Percentiles rank a stretch among this genome's conserved stretches.
phyloP scores from a whole-genome alignment of 2,888 invertebrate species.

The Lasioglossum leucozonium region DNA sequence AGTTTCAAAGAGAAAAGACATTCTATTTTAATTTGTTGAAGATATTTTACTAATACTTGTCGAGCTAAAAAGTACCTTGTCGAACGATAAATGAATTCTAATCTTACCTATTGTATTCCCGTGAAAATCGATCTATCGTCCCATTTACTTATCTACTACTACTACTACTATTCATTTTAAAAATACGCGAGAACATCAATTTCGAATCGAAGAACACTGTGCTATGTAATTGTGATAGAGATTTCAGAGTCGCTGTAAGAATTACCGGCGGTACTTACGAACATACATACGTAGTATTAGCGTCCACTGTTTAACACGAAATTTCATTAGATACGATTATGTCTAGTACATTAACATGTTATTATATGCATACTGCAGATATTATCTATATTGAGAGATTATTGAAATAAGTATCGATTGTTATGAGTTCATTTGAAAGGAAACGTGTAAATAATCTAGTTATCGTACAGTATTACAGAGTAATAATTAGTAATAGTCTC shows the following conservation, averaged over 20 bases:
- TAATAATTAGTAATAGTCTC: slow-evolving; percentile 80
- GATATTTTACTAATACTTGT: slow-evolving; percentile 76
- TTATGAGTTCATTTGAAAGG: slow-evolving; percentile 75
- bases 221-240: slow-evolving; percentile 78
- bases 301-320: slow-evolving; percentile 48
- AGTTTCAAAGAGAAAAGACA: slow-evolving; percentile 57
- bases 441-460: slow-evolving; percentile 82
- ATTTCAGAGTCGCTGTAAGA: slow-evolving; percentile 66
- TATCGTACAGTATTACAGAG: slow-evolving; percentile 83
- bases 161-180: slow-evolving; percentile 34
- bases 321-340: slow-evolving; percentile 53
- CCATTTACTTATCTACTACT: too few species aligned
- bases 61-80: slow-evolving; percentile 38
- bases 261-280: slow-evolving; percentile 60
- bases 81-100: slow-evolving; percentile 52
- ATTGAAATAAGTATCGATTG: slow-evolving; percentile 74
- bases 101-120: slow-evolving; percentile 40
- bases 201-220: slow-evolving; percentile 66
- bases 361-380: slow-evolving; percentile 71
- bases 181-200: slow-evolving; percentile 35
- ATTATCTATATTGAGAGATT: slow-evolving; percentile 78
- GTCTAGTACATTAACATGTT: slow-evolving; percentile 59
- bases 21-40: slow-evolving; percentile 75
- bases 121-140: slow-evolving; percentile 24
- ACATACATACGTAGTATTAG: slow-evolving; percentile 43